A percentile compares a stretch with the other conserved stretches of the same genome.
Conservation (phyloP, 2,888 invertebrate species). For the Esperia sulphurella region DNA sequence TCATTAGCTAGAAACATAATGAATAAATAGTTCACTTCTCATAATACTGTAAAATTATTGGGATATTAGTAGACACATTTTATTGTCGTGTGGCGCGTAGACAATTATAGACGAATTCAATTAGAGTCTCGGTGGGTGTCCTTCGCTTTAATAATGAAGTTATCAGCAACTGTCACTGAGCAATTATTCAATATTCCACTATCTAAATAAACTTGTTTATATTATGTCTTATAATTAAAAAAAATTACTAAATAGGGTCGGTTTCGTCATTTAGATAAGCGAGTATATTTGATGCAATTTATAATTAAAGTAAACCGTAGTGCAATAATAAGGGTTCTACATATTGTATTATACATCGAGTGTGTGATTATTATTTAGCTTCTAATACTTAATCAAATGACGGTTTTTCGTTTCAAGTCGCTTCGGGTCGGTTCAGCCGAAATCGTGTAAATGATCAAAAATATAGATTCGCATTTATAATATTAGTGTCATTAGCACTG, state of each 20-base stretch:
- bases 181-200: conserved; percentile 26
- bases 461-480: too few relatives aligned
- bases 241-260: conserved; percentile 6
- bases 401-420: too few relatives aligned
- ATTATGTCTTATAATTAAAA: conserved; percentile 9
- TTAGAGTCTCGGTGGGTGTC: conserved; percentile 43
- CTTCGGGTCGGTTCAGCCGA: too few relatives aligned
- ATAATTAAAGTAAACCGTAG: background rate
- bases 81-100: conserved; percentile 16
- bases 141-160: conserved; percentile 33
- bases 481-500: too few relatives aligned
- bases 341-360: too few relatives aligned
- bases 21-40: background rate
- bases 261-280: conserved; percentile 4
- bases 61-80: background rate
- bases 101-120: conserved; percentile 29
- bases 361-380: too few relatives aligned
- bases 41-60: background rate
- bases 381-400: too few relatives aligned
- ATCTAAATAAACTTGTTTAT: conserved; percentile 9
- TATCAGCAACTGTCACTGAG: conserved; percentile 30
- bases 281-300: background rate
- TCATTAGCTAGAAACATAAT: too few relatives aligned
- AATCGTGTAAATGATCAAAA: too few relatives aligned
- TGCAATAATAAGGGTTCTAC: background rate